Conservation (phyloP, 2,888 invertebrate species). For the Polylopha cassiicola region DNA sequence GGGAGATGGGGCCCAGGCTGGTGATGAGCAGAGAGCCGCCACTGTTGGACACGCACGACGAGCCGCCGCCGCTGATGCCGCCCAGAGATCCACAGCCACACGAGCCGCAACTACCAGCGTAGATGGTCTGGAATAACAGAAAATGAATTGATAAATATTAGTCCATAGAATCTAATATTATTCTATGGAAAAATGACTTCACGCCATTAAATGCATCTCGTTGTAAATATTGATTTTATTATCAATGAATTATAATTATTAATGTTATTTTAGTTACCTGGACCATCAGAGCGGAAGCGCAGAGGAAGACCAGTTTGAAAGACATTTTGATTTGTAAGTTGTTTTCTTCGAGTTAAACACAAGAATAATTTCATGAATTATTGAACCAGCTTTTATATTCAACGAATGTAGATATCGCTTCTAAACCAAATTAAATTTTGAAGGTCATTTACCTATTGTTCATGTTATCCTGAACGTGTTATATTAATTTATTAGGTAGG, state of each 20-base stretch:
- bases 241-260: no score
- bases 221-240: no score
- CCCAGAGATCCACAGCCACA: slow-evolving; percentile 5
- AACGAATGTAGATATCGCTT: neutral
- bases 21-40: slow-evolving; percentile 22
- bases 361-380: neutral
- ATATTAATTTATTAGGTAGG: no score
- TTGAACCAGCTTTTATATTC: neutral
- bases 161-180: no score
- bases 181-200: no score
- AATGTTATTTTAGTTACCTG: slow-evolving; percentile 8
- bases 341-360: neutral
- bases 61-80: neutral
- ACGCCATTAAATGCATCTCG: no score
- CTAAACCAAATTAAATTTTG: neutral
- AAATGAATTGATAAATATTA: no score
- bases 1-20: slow-evolving; percentile 33
- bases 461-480: no score
- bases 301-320: slow-evolving; percentile 17
- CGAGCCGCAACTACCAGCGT: slow-evolving; percentile 20
- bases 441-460: neutral
- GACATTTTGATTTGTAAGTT: slow-evolving; percentile 8
- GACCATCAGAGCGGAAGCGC: slow-evolving; percentile 14
- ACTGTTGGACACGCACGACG: slow-evolving; percentile 12
- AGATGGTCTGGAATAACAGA: slow-evolving; percentile 29